Evolutionary conservation across 2,888 invertebrate species (phyloP).

Genomic region (Chrysopilus asiliformis): DNA sequence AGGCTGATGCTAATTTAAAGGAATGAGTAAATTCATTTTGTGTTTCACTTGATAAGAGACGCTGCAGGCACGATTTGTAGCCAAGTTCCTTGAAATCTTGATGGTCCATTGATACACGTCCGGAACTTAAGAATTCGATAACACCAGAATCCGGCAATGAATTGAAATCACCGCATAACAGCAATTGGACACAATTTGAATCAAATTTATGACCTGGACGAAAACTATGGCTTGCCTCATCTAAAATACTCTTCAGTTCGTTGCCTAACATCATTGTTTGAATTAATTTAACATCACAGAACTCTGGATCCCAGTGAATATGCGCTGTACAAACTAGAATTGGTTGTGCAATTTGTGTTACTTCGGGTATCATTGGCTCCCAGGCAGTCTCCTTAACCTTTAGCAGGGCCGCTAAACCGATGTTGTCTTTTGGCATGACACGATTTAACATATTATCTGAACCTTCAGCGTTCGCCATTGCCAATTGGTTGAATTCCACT

Average conservation of each 20-base stretch:
- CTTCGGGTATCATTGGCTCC: slow-evolving; percentile 70
- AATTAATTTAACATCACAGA: slow-evolving; percentile 96
- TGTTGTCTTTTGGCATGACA: slow-evolving; percentile 99
- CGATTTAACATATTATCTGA: slow-evolving; percentile 97
- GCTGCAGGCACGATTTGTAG: slow-evolving; percentile 81
- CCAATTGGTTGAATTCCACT: slow-evolving; percentile 96
- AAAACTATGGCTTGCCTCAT: slow-evolving; percentile 71
- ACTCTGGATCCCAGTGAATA: slow-evolving; percentile 99
- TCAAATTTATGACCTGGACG: slow-evolving; percentile 58
- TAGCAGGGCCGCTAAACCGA: slow-evolving; percentile 87
- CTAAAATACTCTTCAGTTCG: slow-evolving; percentile 77
- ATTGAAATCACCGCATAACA: slow-evolving; percentile 97
- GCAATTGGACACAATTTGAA: slow-evolving; percentile 70
- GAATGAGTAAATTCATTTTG: slow-evolving; percentile 86
- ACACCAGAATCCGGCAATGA: slow-evolving; percentile 97
- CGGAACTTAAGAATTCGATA: slow-evolving; percentile 85
- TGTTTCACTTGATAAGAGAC: slow-evolving; percentile 77
- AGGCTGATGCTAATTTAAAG: slow-evolving; percentile 89
- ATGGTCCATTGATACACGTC: slow-evolving; percentile 82
- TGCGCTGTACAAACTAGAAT: slow-evolving; percentile 95
- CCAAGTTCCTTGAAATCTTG: slow-evolving; percentile 93
- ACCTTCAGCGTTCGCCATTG: slow-evolving; percentile 96
- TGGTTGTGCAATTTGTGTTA: slow-evolving; percentile 65
- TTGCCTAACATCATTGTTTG: slow-evolving; percentile 98
- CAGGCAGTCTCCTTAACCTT: slow-evolving; percentile 92